Percentiles rank a stretch among this genome's conserved stretches.
Conservation (phyloP, 2,888 invertebrate genomes). For the Blastobasis lacticolella region DNA sequence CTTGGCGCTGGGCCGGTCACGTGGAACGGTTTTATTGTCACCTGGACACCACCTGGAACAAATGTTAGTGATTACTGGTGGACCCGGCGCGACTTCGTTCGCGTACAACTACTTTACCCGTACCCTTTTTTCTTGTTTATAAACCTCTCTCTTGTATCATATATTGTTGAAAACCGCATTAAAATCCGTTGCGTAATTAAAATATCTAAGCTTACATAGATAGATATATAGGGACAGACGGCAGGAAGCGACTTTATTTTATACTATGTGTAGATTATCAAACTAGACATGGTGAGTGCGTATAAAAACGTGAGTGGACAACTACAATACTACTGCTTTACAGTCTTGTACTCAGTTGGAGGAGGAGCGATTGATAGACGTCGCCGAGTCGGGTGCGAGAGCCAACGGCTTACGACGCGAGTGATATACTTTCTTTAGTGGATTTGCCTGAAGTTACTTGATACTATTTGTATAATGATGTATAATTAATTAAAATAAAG, state of each 20-base stretch:
- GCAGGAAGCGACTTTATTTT: too few relatives aligned
- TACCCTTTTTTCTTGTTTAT: too few relatives aligned
- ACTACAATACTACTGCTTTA: background rate
- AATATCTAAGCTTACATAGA: too few relatives aligned
- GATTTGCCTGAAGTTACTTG: background rate
- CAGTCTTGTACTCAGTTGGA: background rate
- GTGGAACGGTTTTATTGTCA: slow-evolving; percentile 17
- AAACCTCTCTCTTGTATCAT: too few relatives aligned
- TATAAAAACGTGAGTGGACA: background rate
- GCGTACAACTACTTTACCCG: too few relatives aligned
- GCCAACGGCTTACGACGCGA: too few relatives aligned
- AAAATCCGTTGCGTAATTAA: too few relatives aligned
- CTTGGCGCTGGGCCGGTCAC: slow-evolving; percentile 11
- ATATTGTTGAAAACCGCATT: too few relatives aligned
- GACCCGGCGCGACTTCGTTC: too few relatives aligned
- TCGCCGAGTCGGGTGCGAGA: too few relatives aligned
- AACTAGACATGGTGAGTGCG: background rate
- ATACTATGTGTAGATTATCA: background rate
- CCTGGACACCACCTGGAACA: slow-evolving; percentile 10
- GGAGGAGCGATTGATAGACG: background rate
- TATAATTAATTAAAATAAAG: background rate
- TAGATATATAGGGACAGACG: too few relatives aligned
- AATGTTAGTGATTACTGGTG: too few relatives aligned
- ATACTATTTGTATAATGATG: background rate
- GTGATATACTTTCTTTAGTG: background rate